A percentile compares a stretch with the other conserved stretches of the same genome.
Evolutionary conservation across 2,113 vertebrate species (phyloP).

Genomic region (Rissa tridactyla): DNA sequence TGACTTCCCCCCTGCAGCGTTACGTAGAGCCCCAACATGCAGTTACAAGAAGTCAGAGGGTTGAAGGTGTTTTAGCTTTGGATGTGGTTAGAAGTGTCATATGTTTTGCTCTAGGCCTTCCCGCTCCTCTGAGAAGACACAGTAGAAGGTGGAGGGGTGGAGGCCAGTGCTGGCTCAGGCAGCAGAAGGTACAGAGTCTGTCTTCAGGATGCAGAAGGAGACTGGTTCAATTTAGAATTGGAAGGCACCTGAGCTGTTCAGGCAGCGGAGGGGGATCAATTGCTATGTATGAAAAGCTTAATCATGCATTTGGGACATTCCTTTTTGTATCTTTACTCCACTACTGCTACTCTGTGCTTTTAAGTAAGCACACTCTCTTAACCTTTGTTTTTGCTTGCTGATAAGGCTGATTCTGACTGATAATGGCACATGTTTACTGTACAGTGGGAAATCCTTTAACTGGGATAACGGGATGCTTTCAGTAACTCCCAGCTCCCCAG

Average conservation of each 20-base stretch:
- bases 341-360: neutral
- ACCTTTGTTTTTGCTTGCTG: neutral
- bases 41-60: neutral
- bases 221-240: neutral
- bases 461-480: neutral
- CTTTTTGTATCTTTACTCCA: neutral
- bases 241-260: neutral
- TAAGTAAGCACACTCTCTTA: neutral
- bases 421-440: neutral
- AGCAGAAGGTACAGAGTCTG: neutral
- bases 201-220: neutral
- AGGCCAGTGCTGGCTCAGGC: neutral
- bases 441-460: neutral
- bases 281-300: neutral
- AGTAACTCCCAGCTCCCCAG: neutral
- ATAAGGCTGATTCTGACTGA: neutral
- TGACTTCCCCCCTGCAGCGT: neutral
- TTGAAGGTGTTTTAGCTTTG: neutral
- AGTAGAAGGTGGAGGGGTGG: neutral
- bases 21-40: neutral
- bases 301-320: neutral
- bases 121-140: neutral
- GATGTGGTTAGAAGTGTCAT: neutral
- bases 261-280: neutral
- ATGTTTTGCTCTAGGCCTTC: neutral